Base-by-base conservation (phyloP, 2,797 vertebrate genomes). In the Macropus fuliginosus region DNA sequence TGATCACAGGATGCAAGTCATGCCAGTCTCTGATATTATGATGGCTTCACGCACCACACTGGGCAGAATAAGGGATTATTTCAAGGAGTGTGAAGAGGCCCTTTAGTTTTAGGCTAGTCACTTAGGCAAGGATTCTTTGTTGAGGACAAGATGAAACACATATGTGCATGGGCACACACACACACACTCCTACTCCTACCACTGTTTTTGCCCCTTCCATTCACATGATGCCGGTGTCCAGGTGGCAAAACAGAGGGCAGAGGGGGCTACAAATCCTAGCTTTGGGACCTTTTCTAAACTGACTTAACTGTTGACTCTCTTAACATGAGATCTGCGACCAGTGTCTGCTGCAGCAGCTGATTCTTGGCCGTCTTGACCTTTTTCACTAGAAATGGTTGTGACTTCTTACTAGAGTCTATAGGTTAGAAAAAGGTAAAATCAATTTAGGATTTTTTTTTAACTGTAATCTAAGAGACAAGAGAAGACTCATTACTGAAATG, bases 391-490 rank as follows among this genome's bases (percentile, higher is more conserved):
- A 74, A 40, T 74, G 62, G 56, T 87, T 91, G 74, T 96, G 95
- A 87, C 54, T 89, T 94, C n/a, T 74, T 74, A n/a, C 5, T 74
- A 18, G 66, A 74, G 27, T 81, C 62, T 91, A 12, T 46, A n/a
- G n/a, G 46, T 24, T 81, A 81, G 74, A 91, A 56, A 92, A 95
- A 95, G 50, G n/a, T 92, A 95, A 95, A 96, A 92, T 11, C 62
- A 74, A 87, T 6, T 27, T 46, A 13, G 21, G 74, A 24, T n/a
- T 62, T 62, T 29, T 29, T 34, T 66, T 66, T n/a, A 56, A 31
- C 14, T 16, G 12, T 16, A 66, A 4, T n/a, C 5, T 40, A 74
- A n/a, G 1, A 74, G 62, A 40, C 62, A 34, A 66, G 62, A 74
- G 62, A 18, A 74, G 62, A 74, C 62, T 74, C 62, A 2, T 40